Conservation (phyloP, 2,797 vertebrate genomes). For the Psittacula echo region DNA sequence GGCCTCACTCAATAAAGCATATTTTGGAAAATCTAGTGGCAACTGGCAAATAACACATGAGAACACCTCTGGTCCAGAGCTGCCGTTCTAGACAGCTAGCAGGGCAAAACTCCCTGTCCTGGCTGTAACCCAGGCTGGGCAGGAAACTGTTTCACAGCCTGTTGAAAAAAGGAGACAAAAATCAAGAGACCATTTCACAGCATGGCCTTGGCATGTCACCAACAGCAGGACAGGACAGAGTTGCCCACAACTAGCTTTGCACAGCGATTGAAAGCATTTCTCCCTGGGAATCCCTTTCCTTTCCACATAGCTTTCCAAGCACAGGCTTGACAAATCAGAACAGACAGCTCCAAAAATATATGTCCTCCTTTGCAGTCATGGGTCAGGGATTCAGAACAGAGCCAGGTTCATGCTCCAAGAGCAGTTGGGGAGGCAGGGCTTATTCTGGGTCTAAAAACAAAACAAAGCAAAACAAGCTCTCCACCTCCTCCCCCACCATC, state of each 20-base stretch:
- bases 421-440: neutral
- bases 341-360: constrained; percentile 44
- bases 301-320: constrained; percentile 17
- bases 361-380: neutral
- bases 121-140: neutral
- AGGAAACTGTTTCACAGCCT: neutral
- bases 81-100: neutral
- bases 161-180: neutral
- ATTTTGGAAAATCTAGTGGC: constrained; percentile 9
- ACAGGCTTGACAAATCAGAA: constrained; percentile 40
- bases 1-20: neutral
- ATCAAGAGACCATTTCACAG: neutral
- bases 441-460: neutral
- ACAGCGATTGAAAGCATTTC: neutral
- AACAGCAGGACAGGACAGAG: neutral
- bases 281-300: constrained; percentile 23
- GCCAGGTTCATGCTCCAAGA: neutral
- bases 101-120: neutral
- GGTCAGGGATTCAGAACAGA: constrained; percentile 7
- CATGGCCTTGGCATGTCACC: neutral
- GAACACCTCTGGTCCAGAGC: neutral
- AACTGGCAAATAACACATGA: neutral
- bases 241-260: neutral
- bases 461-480: neutral
- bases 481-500: neutral